A percentile compares a stretch with the other conserved stretches of the same genome.
phyloP scores from a whole-genome alignment of 2,797 vertebrate species.

The Coreius guichenoti region DNA sequence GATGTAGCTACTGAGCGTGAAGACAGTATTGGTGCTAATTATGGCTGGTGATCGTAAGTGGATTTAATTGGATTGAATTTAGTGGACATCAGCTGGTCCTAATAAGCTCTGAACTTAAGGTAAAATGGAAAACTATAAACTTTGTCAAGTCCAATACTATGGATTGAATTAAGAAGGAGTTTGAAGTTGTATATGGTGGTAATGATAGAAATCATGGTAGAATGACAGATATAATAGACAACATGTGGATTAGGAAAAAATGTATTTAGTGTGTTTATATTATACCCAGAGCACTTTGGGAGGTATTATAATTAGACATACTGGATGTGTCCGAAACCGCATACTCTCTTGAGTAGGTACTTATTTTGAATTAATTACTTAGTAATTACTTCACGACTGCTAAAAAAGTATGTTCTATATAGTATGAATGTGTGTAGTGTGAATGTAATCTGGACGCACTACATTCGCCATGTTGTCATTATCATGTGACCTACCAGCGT shows the following conservation, averaged over 20 bases:
- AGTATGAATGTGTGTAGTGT: no score
- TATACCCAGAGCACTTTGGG: not conserved
- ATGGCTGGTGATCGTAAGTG: slow-evolving; percentile 20
- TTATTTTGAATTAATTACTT: no score
- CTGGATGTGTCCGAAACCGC: no score
- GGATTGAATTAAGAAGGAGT: not conserved
- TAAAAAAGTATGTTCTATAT: no score
- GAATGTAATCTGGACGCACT: no score
- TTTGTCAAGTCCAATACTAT: not conserved
- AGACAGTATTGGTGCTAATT: slow-evolving; percentile 28
- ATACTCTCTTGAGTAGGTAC: no score
- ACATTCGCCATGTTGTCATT: no score
- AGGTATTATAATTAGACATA: not conserved
- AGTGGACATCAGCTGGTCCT: slow-evolving; percentile 45
- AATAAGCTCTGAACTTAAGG: slow-evolving; percentile 11
- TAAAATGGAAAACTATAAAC: not conserved
- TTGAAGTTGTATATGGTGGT: not conserved
- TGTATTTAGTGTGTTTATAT: not conserved
- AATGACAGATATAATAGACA: not conserved
- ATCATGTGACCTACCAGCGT: no score
- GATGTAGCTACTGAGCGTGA: not conserved
- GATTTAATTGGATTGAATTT: slow-evolving; percentile 55
- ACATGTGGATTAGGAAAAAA: not conserved
- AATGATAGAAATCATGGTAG: not conserved
- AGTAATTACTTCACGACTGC: no score